Evolutionary conservation across 2,888 invertebrate genomes (phyloP), one percentile per base, ranked within the genome.

Genomic region (Molorchus minor): DNA sequence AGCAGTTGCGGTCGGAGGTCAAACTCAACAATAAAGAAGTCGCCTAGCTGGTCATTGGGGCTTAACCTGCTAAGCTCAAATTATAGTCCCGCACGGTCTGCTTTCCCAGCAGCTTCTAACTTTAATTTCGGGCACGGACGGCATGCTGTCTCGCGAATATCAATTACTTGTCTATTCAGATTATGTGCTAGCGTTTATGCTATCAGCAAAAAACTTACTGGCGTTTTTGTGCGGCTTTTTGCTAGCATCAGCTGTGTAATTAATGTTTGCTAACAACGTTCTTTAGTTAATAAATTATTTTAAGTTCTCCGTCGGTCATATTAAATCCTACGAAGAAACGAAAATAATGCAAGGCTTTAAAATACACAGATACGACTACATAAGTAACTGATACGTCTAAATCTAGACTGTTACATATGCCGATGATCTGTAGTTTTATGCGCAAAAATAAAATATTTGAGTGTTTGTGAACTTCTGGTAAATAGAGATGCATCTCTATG

Each of bases 21-120:
- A 70, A 75, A 75, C 58, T 74, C 70, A 71, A 74, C 74, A 74
- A 75, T 74, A 75, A 76, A 75, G 75, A 75, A 76, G 72, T 69
- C 71, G 73, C 71, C 74, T 69, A 71, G 73, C 70, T 71, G 71
- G 74, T 68, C 71, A 69, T 73, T 74, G 65, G 62, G 64, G 74
- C 75, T 74, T 75, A 75, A 71, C 72, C 72, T 63, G 69, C 71
- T 76, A 75, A 77, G 75, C 75, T 73, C 75, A 73, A 77, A 76
- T 77, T 77, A 76, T 76, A 72, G 75, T 75, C 74, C 68, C 64
- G 66, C 66, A 65, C 58, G 58, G 66, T 41, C 56, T 59, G 65
- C 64, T 65, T 62, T 67, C 56, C 52, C 59, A 65, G 58, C 60
- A 62, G 63, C 63, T 65, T 61, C 65, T 61, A 68, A 72, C 72